Percentiles rank a stretch among this genome's conserved stretches.
These are phyloP conservation scores for Pseudochromis fuscus DNA, from an alignment of 2,797 vertebrate genomes.

Conservation along the genomic window DNA sequence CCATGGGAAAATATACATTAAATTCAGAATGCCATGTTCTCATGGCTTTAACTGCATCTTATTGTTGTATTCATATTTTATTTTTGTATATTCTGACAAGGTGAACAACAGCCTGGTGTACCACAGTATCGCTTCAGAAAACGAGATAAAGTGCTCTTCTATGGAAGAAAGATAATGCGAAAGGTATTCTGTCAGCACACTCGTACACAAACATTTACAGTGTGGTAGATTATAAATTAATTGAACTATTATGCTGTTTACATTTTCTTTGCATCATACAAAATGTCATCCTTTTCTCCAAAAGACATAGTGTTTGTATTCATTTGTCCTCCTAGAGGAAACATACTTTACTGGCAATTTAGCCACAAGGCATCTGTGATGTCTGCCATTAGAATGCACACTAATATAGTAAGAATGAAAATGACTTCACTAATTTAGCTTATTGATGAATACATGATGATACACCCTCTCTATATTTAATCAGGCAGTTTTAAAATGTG, in stretches of 20 bases:
- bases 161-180: conserved; percentile 96
- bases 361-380: no score
- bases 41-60: conserved; percentile 10
- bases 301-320: conserved; percentile 7
- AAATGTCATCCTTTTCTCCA: not conserved
- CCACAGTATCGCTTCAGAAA: conserved; percentile 95
- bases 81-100: conserved; percentile 77
- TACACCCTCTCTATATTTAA: not conserved
- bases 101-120: conserved; percentile 75
- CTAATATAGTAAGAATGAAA: no score
- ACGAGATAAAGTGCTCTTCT: conserved; percentile 96
- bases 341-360: not conserved
- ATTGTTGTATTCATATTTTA: conserved; percentile 37
- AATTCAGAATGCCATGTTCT: conserved; percentile 2
- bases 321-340: not conserved
- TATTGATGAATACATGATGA: not conserved
- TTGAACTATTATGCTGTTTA: not conserved
- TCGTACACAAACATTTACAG: not conserved
- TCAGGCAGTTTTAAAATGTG: not conserved
- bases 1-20: not conserved
- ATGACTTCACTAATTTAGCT: not conserved
- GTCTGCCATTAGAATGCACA: no score
- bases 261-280: not conserved
- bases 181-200: conserved; percentile 84
- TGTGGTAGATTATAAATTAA: not conserved